Conservation (phyloP, 2,797 vertebrate species). For the Arctocebus calabarensis region DNA sequence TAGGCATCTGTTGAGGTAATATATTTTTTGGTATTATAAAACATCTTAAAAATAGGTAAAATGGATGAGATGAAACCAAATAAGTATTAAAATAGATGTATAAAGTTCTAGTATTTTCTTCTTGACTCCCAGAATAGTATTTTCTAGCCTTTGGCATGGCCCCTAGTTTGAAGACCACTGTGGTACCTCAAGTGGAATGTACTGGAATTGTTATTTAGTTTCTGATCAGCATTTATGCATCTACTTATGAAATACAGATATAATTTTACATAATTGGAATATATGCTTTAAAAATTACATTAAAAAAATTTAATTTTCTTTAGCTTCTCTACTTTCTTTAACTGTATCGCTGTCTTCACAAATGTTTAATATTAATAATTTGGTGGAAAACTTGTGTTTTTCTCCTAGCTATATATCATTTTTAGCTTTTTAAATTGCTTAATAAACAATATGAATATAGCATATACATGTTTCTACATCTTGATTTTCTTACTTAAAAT, state of each 20-base stretch:
- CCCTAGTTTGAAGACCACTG: background rate
- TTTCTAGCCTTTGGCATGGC: background rate
- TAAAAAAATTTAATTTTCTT: background rate
- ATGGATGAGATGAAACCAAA: background rate
- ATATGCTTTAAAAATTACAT: background rate
- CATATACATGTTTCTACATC: background rate
- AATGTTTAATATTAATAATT: background rate
- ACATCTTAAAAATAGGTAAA: background rate
- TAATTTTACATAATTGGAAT: background rate
- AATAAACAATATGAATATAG: background rate
- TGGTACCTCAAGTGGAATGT: background rate
- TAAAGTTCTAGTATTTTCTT: background rate
- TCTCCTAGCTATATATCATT: background rate
- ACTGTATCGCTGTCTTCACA: background rate
- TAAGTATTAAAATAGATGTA: background rate
- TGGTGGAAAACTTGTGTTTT: background rate
- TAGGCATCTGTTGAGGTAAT: background rate
- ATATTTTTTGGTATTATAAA: background rate
- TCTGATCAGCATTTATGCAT: background rate
- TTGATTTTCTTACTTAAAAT: slow-evolving; percentile 29
- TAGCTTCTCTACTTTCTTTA: background rate
- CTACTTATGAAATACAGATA: background rate
- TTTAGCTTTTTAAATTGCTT: background rate
- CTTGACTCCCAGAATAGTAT: background rate
- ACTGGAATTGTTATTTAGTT: background rate